Evolutionary conservation across 2,888 invertebrate species (phyloP), one percentile per base, ranked within the genome.

Genomic region (Meloe dianella): DNA sequence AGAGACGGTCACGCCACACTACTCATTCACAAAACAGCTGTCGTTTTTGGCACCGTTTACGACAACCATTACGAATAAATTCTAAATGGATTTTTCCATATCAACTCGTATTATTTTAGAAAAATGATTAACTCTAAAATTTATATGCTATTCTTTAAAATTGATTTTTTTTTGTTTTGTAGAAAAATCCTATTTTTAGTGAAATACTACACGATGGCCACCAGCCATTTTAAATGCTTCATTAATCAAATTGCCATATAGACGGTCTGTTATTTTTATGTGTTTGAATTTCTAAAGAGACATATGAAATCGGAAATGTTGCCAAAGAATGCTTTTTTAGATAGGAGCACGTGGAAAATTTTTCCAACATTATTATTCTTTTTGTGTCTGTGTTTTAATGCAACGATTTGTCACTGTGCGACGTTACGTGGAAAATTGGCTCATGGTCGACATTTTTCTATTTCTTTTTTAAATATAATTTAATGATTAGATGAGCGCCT

Each of bases 21-120:
- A 54, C 12, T 54, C 54, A 54, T 54, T 54, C 54, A 54, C 54
- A 54, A 54, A 54, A 24, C 54, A 54, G 54, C 54, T 54, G 54
- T 54, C 27, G 54, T 54, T 54, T 54, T 54, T 54, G 54, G 54
- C 54, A 54, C n/a, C 54, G 27, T 24, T 3, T 10, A 24, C 47
- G 5, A 20, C 47, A 47, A 47, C 54, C 24, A 54, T 51, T 51
- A 12, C 51, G 24, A 54, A 54, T 51, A 51, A 22, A 12, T 51
- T n/a, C 22, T 22, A 51, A 9, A 1, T 12, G 9, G 20, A 12
- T 22, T 51, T 51, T 22, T 7, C 51, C 9, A 8, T 9, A 22
- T 27, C 14, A 54, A n/a, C 54, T 54, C 6, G n/a, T n/a, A 54
- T 24, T 54, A 54, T 54, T 54, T 41, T 54, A 12, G 54, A 54